These are phyloP conservation scores for Sclerurus mexicanus DNA, from an alignment of 2,113 vertebrate species.

Conservation along the genomic window DNA sequence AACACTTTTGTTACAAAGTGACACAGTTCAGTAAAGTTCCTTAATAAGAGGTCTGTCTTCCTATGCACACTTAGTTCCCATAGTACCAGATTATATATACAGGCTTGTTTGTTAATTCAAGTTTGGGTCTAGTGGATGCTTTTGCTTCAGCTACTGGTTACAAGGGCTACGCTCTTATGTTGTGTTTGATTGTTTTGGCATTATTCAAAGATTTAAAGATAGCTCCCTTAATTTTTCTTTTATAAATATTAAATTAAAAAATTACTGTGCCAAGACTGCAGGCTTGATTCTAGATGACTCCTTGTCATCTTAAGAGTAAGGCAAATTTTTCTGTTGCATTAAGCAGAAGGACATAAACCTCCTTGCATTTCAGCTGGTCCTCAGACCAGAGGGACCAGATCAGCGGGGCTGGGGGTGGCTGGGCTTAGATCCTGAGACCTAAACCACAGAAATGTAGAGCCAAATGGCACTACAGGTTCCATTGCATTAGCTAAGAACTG, in stretches of 20 bases:
- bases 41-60: background rate
- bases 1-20: background rate
- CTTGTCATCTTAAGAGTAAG: background rate
- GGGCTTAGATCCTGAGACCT: background rate
- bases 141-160: background rate
- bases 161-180: background rate
- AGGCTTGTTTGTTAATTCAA: background rate
- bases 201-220: background rate
- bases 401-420: background rate
- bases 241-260: background rate
- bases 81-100: background rate
- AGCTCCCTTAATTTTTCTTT: background rate
- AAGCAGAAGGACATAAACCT: background rate
- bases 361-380: background rate
- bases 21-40: background rate
- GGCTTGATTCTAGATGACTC: background rate
- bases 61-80: background rate
- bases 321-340: background rate
- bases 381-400: background rate
- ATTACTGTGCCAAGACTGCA: background rate
- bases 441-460: background rate
- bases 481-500: background rate
- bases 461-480: background rate
- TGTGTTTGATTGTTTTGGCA: background rate
- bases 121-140: background rate